These are phyloP conservation scores for Bufo gargarizans DNA, from an alignment of 2,113 vertebrate genomes.

Conservation along the genomic window DNA sequence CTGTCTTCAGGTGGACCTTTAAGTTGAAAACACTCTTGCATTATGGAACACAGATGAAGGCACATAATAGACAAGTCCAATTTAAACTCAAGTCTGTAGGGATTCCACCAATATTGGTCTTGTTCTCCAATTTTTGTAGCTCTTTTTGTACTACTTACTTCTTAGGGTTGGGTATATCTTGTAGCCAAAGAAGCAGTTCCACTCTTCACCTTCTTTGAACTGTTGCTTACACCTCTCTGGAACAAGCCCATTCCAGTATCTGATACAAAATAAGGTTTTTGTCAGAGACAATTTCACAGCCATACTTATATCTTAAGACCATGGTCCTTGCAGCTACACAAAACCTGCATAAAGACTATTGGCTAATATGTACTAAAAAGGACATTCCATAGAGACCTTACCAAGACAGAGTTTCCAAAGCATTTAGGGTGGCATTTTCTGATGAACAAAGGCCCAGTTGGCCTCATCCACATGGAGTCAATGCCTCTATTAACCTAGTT, in stretches of 20 bases:
- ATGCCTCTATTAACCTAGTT: neutral
- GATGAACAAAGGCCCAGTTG: neutral
- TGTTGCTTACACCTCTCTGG: slow-evolving; percentile 87
- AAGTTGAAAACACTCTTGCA: neutral
- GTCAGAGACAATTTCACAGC: neutral
- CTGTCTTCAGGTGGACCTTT: too few relatives aligned
- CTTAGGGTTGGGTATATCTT: slow-evolving; percentile 93
- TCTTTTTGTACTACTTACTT: slow-evolving; percentile 76
- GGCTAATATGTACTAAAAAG: neutral
- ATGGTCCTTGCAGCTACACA: neutral
- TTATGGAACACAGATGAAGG: neutral
- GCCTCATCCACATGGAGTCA: neutral
- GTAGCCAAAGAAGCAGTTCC: slow-evolving; percentile 99
- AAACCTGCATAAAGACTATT: neutral
- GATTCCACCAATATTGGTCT: neutral
- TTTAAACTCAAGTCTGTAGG: neutral
- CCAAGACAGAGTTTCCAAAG: neutral
- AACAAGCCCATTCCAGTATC: slow-evolving; percentile 92
- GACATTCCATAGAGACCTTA: neutral
- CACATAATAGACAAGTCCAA: neutral
- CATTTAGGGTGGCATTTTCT: neutral
- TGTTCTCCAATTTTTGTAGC: neutral
- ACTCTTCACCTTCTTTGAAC: slow-evolving; percentile 92
- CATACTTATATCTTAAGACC: neutral
- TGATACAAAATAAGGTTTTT: slow-evolving; percentile 60